phyloP scores from a whole-genome alignment of 2,797 vertebrate species.

The Channa striata region DNA sequence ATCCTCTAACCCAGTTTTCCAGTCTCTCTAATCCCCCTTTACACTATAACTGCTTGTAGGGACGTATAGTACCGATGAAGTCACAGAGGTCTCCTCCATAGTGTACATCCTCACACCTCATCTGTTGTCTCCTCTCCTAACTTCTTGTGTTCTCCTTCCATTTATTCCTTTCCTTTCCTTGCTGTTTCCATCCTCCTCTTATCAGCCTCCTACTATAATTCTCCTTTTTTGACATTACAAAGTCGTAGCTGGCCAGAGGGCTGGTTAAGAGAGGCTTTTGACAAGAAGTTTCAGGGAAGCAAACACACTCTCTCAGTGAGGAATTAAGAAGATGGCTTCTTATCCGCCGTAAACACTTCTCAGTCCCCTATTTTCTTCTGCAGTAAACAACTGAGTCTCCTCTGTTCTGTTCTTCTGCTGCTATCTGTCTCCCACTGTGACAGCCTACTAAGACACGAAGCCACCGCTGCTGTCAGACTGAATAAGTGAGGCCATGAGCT shows the following conservation, averaged over 20 bases:
- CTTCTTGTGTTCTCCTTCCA: constrained; percentile 15
- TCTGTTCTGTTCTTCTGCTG: constrained; percentile 44
- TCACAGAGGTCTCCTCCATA: constrained; percentile 21
- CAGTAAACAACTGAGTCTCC: constrained; percentile 67
- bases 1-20: constrained; percentile 83
- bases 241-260: constrained; percentile 62
- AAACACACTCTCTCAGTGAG: constrained; percentile 52
- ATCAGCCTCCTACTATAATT: neutral
- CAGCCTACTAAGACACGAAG: constrained; percentile 23
- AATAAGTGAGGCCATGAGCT: too few relatives aligned
- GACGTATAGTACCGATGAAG: constrained; percentile 43
- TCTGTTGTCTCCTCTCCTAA: constrained; percentile 14
- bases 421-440: constrained; percentile 51
- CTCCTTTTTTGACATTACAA: constrained; percentile 43
- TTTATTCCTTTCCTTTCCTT: neutral
- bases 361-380: constrained; percentile 39
- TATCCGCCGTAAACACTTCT: constrained; percentile 66
- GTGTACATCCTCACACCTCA: constrained; percentile 26
- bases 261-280: constrained; percentile 48
- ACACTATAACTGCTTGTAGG: constrained; percentile 67
- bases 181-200: neutral
- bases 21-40: constrained; percentile 77
- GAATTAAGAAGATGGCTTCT: constrained; percentile 66
- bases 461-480: too few relatives aligned
- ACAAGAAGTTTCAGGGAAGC: constrained; percentile 47